Percentiles rank a stretch among this genome's conserved stretches.
These are phyloP conservation scores for Megaceryle alcyon DNA, from an alignment of 2,797 vertebrate genomes.

Conservation along the genomic window DNA sequence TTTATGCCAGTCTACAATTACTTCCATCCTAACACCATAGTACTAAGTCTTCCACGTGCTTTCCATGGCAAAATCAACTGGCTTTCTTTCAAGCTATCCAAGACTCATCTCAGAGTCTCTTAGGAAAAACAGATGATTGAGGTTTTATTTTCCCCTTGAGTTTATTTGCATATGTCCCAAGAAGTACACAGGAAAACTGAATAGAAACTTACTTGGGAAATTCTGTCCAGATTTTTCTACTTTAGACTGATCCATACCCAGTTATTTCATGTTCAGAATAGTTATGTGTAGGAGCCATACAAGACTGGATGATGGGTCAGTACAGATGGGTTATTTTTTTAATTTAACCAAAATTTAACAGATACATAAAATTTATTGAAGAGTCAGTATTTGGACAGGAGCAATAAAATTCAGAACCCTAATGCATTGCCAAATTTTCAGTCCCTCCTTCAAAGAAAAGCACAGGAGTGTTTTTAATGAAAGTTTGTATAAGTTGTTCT, in stretches of 20 bases:
- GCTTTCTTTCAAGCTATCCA: background rate
- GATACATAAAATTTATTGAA: background rate
- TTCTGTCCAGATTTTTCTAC: background rate
- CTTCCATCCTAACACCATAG: background rate
- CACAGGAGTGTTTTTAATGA: background rate
- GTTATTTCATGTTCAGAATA: background rate
- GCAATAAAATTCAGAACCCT: background rate
- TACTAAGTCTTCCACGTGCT: background rate
- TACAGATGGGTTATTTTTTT: background rate
- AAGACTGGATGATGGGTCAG: background rate
- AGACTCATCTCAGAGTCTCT: background rate
- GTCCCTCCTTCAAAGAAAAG: background rate
- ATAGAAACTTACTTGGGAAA: background rate
- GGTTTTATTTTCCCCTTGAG: background rate
- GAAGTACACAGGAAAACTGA: background rate
- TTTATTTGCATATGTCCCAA: background rate
- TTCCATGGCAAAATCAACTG: background rate
- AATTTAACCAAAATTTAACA: background rate
- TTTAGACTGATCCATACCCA: rapidly evolving
- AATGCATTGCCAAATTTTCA: background rate
- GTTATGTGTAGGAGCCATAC: background rate
- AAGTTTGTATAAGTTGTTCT: background rate
- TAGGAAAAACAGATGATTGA: background rate
- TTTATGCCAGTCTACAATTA: background rate
- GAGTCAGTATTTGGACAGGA: background rate